Conservation (phyloP, 2,113 vertebrate species). For the Hiodon tergisus region DNA sequence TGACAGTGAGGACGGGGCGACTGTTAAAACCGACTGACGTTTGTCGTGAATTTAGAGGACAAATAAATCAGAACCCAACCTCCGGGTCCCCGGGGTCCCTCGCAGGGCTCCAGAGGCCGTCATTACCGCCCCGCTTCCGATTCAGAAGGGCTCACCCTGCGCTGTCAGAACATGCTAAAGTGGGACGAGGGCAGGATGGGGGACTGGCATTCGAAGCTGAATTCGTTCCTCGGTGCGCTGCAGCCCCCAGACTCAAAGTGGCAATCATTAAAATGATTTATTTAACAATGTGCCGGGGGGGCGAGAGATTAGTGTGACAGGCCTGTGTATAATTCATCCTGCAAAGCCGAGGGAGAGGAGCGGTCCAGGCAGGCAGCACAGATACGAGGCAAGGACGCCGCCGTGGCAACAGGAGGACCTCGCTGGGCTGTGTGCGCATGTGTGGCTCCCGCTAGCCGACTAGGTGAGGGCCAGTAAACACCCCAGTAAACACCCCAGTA, state of each 20-base stretch:
- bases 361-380: slow-evolving; percentile 54
- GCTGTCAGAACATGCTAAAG: slow-evolving; percentile 33
- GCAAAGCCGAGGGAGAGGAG: slow-evolving; percentile 52
- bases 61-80: not conserved
- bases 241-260: slow-evolving; percentile 38
- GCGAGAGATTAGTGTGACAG: slow-evolving; percentile 66
- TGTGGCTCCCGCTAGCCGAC: too few relatives aligned
- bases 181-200: slow-evolving; percentile 13
- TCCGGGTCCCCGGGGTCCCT: not conserved
- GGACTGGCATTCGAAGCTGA: slow-evolving; percentile 39
- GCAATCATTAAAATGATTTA: slow-evolving; percentile 67
- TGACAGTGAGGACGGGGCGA: not conserved
- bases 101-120: not conserved
- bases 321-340: slow-evolving; percentile 64
- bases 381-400: slow-evolving; percentile 30
- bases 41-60: not conserved
- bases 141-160: slow-evolving; percentile 37
- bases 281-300: slow-evolving; percentile 61
- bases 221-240: slow-evolving; percentile 41
- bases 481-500: too few relatives aligned
- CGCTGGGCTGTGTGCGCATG: too few relatives aligned
- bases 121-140: slow-evolving; percentile 15
- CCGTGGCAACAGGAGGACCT: too few relatives aligned
- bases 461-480: too few relatives aligned
- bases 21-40: not conserved